Evolutionary conservation across 53 echinoderm and acorn worm species (phyloP).

Genomic region (Actinopyga echinites): DNA sequence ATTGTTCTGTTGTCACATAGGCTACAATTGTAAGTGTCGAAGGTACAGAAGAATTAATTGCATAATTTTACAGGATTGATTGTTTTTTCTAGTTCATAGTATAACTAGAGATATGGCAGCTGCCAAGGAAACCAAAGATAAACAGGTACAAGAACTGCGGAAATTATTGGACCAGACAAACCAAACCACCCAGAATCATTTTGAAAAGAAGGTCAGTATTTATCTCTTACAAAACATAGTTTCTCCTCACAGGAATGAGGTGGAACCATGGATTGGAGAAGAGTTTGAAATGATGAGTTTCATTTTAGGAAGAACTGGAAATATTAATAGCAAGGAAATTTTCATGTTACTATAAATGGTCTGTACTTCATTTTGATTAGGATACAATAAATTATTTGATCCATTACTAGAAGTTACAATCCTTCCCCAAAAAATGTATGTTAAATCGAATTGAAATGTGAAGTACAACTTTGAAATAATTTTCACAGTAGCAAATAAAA

Average conservation of each 20-base stretch:
- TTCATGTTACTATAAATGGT: no score
- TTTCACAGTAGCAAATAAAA: no score
- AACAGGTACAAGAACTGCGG: slow-evolving; percentile 84
- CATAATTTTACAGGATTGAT: no score
- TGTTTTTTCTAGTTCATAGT: slow-evolving; percentile 53
- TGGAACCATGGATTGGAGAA: neutral
- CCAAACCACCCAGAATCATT: slow-evolving; percentile 73
- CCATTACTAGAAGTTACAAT: no score
- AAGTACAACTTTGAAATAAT: no score
- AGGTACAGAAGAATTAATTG: no score
- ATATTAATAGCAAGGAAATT: neutral
- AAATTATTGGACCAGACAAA: slow-evolving; percentile 80
- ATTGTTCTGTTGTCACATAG: no score
- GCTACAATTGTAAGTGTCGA: no score
- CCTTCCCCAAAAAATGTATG: no score
- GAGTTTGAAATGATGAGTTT: neutral
- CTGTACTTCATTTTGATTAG: no score
- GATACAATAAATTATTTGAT: no score
- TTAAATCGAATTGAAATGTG: no score
- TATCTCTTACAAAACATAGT: neutral
- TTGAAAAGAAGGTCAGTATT: slow-evolving; percentile 81
- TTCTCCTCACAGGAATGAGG: neutral
- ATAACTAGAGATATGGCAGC: slow-evolving; percentile 60
- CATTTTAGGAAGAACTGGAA: neutral
- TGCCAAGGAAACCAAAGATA: slow-evolving; percentile 77